Base-by-base conservation (phyloP, 2,888 invertebrate genomes). In the Meliscaeva auricollis region DNA sequence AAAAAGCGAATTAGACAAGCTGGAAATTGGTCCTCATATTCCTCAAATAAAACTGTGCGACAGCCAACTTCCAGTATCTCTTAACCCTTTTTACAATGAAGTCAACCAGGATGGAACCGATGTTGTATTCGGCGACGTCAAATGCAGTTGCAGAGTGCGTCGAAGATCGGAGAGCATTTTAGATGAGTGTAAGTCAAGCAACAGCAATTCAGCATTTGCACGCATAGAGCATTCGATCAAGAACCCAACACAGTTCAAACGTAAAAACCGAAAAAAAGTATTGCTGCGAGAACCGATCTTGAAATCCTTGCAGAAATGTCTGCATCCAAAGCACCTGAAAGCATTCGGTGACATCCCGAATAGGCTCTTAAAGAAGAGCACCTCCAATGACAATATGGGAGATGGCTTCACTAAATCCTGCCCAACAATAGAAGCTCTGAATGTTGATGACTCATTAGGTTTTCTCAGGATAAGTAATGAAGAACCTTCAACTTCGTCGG, bases 21-120 rank as follows among this genome's bases (percentile, higher is more conserved):
- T 94, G 85, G 93, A 94, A 92, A 94, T 94, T 89, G 93, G 93
- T 87, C 93, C 93, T 32, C 89, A 90, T 52, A 92, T 93, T 68
- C 89, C 89, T 56, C 88, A 88, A 48, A 76, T 84, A 7, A 89
- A 90, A 66, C 58, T 88, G 20, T 85, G 88, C n/a, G 89, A 88
- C 60, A 87, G 79, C 41, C 87, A 88, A 46, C 78, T 89, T 20
- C 87, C 89, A 13, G 73, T 89, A 5, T 76, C 77, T 2, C 75
- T 88, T 1, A 90, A 91, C 88, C 91, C 91, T 3, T 91, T 91
- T 75, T 90, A 89, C 73, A 88, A 81, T 54, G 73, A 87, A 15
- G 13, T 26, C 2, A 11, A 8, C 6, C 56, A 74, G 3, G 70
- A 74, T 22, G n/a, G n/a, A n/a, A n/a, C 74, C 8, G 35, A 75